Evolutionary conservation across 2,113 vertebrate species (phyloP).

Genomic region (Lycaon pictus): DNA sequence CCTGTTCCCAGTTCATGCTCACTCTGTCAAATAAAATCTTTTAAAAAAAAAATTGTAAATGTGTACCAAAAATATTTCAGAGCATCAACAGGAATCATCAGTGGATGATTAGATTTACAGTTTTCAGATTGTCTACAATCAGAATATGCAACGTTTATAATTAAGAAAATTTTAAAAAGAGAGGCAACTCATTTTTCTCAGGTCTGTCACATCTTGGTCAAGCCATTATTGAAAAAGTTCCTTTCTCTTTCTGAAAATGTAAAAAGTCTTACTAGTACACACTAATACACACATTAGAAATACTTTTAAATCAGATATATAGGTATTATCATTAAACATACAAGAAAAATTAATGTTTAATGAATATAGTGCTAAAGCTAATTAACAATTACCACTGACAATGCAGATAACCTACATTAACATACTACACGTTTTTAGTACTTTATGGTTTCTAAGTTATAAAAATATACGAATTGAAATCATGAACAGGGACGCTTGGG

Average conservation of each 20-base stretch:
- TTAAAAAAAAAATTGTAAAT: neutral
- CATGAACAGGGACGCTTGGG: neutral
- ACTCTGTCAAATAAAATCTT: too few relatives aligned
- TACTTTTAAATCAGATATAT: neutral
- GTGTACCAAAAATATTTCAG: slow-evolving; percentile 39
- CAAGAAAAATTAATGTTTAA: neutral
- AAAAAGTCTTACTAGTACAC: neutral
- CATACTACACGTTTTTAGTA: neutral
- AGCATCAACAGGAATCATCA: neutral
- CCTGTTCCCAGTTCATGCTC: too few relatives aligned
- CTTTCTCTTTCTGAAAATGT: neutral
- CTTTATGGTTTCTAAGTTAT: neutral
- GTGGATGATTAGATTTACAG: neutral
- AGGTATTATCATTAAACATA: neutral
- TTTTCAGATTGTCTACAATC: neutral
- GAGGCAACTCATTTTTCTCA: neutral
- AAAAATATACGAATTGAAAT: neutral
- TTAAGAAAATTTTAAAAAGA: neutral
- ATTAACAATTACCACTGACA: neutral
- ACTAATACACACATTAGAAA: neutral
- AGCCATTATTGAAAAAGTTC: neutral
- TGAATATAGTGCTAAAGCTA: neutral
- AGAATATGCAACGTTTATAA: neutral
- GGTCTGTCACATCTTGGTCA: neutral
- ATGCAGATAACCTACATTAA: neutral